Percentiles rank a stretch among this genome's conserved stretches.
phyloP scores from a whole-genome alignment of 53 echinoderm and acorn worm genomes.

The Stichopus horrens region DNA sequence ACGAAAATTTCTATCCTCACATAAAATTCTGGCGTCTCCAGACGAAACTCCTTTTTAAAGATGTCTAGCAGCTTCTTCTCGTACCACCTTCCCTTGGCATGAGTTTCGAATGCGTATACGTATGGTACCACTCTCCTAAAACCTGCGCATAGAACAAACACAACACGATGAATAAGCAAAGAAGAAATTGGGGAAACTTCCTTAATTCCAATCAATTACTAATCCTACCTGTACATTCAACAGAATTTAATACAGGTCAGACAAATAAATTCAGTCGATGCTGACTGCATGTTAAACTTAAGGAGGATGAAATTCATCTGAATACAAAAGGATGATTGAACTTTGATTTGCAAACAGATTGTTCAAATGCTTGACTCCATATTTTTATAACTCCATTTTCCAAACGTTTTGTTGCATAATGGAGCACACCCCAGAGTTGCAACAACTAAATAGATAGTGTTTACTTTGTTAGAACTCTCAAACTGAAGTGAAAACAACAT shows the following conservation, averaged over 20 bases:
- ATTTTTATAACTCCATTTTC: no score
- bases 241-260: background rate
- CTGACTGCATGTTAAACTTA: no score
- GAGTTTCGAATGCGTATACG: conserved; percentile 74
- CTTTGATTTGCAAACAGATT: no score
- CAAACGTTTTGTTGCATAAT: no score
- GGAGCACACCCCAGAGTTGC: no score
- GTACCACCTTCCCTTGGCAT: conserved; percentile 91
- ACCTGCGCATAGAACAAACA: conserved; percentile 51
- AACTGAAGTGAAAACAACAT: no score
- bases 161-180: background rate
- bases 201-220: background rate
- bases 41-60: conserved; percentile 81
- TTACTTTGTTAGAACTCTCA: no score
- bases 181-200: background rate
- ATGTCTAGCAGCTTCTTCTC: conserved; percentile 78
- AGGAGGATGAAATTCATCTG: no score
- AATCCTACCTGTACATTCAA: background rate
- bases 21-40: conserved; percentile 87
- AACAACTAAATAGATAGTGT: no score
- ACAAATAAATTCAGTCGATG: no score
- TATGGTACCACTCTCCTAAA: conserved; percentile 83
- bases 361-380: no score
- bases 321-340: no score
- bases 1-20: conserved; percentile 53